Base-by-base conservation (phyloP, 1,140 invertebrate genomes). In the Ips nitidus region DNA sequence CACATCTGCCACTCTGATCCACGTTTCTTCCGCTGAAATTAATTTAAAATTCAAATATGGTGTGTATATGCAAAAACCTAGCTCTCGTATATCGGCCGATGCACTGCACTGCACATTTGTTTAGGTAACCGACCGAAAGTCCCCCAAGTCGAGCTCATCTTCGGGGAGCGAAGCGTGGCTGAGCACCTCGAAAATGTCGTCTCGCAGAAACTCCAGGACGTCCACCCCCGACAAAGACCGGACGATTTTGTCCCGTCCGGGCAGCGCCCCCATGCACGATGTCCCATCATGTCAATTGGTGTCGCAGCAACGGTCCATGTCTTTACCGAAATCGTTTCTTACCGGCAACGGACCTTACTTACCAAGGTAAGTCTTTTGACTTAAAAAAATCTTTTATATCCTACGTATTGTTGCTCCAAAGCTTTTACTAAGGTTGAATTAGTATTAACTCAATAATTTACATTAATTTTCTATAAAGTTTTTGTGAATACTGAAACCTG, bases 261-360 rank as follows among this genome's bases (percentile, higher is more conserved):
- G 84, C 45, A 85, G 84, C 74, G 85, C 85, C 4, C 85, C 85
- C 2, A 82, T 83, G 2, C 79, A 81, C 8, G 76, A 78, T 37
- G 75, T 74, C 6, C 60, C 57, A n/a, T 66, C 39, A 36, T 63
- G 69, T 6, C 42, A 67, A 6, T 73, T 84, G 63, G 82, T 83
- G 57, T 78, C 81, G 5, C 84, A 86, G 63, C 86, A 87, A 71
- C 79, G 86, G 36, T 87, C 87, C 1, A 81, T 88, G 74, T 88
- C 87, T 1, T 75, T 89, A 70, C 87, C 87, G 2, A 88, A 88
- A 74, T 88, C 86, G 7, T 88, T 89, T 75, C 80, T 86, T 36
- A 81, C 86, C 1, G 57, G 69, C 3, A 42, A 55, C 41, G 69
- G 45, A 38, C 22, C 56, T 22, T 73, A 70, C 57, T 53, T 66